Conservation (phyloP, 2,113 vertebrate genomes). For the Eclectus roratus region DNA sequence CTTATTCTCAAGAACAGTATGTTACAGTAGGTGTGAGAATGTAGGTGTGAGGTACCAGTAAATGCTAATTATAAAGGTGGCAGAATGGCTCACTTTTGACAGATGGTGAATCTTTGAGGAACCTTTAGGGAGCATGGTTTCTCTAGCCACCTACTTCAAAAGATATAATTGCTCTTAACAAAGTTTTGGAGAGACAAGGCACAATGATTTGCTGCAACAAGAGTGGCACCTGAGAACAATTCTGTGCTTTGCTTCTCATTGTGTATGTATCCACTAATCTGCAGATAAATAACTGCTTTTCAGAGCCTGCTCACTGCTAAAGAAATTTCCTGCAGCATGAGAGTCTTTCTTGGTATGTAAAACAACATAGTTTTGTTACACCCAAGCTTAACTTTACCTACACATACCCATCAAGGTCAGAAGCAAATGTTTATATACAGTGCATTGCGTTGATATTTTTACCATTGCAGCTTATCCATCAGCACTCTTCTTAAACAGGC, state of each 20-base stretch:
- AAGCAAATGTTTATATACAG: not conserved
- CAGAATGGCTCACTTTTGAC: conserved; percentile 74
- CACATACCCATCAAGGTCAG: not conserved
- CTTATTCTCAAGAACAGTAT: conserved; percentile 50
- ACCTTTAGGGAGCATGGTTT: conserved; percentile 63
- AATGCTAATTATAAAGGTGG: conserved; percentile 78
- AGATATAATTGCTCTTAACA: conserved; percentile 53
- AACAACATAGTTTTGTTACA: not conserved
- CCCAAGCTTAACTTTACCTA: not conserved
- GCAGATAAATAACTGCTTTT: not conserved
- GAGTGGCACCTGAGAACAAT: not conserved
- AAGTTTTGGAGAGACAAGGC: conserved; percentile 12
- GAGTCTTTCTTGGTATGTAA: not conserved
- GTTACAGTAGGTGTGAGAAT: conserved; percentile 72
- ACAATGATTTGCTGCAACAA: not conserved
- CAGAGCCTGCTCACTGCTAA: not conserved
- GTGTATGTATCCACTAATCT: not conserved
- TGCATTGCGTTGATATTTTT: not conserved
- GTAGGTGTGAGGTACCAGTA: conserved; percentile 73
- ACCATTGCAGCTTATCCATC: not conserved
- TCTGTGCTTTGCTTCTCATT: not conserved
- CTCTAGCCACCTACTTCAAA: conserved; percentile 60
- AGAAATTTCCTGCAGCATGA: not conserved
- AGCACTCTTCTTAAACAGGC: not conserved
- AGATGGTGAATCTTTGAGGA: conserved; percentile 75